Evolutionary conservation across 2,888 invertebrate genomes (phyloP).

Genomic region (Drosophila vallismaia): DNA sequence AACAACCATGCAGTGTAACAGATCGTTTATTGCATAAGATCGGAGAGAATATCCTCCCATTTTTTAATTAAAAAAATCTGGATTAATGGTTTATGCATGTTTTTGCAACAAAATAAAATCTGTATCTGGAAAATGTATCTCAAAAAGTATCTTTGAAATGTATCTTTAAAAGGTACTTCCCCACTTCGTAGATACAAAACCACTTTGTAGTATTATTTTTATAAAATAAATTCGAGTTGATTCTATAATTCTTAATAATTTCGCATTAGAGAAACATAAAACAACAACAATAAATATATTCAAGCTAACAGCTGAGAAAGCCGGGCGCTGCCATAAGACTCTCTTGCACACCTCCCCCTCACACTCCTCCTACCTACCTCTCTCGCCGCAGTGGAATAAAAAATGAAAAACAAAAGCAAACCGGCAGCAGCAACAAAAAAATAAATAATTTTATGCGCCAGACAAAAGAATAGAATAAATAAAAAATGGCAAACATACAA

Average conservation of each 20-base stretch:
- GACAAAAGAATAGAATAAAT: slow-evolving; percentile 47
- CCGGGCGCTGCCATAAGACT: background rate
- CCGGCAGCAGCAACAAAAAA: slow-evolving; percentile 12
- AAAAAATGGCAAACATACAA: slow-evolving; percentile 39
- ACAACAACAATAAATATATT: background rate
- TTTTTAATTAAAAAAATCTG: background rate
- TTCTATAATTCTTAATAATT: slow-evolving; percentile 1
- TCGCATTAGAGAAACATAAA: background rate
- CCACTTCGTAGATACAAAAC: background rate
- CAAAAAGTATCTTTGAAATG: too few species aligned
- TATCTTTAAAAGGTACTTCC: background rate
- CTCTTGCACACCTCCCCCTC: background rate
- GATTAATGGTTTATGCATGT: background rate
- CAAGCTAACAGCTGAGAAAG: slow-evolving; percentile 2
- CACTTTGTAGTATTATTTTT: too few species aligned
- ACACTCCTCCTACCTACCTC: slow-evolving; percentile 5
- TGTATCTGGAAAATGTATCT: too few species aligned
- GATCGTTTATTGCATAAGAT: background rate
- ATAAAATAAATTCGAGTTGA: background rate
- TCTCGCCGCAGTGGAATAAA: background rate
- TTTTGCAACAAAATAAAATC: too few species aligned
- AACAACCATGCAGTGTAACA: slow-evolving; percentile 1
- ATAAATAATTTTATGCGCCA: slow-evolving; percentile 56
- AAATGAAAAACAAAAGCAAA: slow-evolving; percentile 9
- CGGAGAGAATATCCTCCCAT: background rate